Percentiles rank a stretch among this genome's conserved stretches.
Conservation (phyloP, 2,797 vertebrate genomes). For the Pelochelys cantorii region DNA sequence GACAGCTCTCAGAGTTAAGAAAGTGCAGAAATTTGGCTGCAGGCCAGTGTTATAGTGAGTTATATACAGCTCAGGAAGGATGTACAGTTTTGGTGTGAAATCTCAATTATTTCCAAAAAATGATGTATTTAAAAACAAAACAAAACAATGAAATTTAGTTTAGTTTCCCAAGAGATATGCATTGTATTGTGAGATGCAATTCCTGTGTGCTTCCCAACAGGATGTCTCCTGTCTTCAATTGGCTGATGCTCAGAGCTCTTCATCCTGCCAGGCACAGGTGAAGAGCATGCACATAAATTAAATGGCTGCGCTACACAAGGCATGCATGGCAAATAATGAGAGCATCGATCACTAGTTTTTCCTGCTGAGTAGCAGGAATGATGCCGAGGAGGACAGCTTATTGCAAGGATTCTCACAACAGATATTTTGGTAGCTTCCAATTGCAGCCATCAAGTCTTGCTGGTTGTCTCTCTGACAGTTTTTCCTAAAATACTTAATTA, state of each 20-base stretch:
- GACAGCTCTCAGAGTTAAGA: no score
- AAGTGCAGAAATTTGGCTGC: not conserved
- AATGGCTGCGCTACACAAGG: not conserved
- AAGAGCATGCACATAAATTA: not conserved
- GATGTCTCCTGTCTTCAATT: not conserved
- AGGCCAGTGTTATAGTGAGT: not conserved
- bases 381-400: not conserved
- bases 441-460: no score
- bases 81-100: not conserved
- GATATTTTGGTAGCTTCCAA: no score
- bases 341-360: not conserved
- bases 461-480: no score
- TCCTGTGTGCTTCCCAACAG: not conserved
- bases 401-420: no score
- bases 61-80: not conserved
- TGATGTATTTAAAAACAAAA: not conserved
- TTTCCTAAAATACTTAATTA: no score
- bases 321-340: not conserved
- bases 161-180: not conserved
- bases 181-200: not conserved
- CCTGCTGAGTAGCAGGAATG: not conserved
- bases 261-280: not conserved
- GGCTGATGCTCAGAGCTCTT: not conserved
- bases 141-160: not conserved
- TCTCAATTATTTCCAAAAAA: not conserved